phyloP scores from a whole-genome alignment of 2,888 invertebrate species.

The Stenichneumon culpator region DNA sequence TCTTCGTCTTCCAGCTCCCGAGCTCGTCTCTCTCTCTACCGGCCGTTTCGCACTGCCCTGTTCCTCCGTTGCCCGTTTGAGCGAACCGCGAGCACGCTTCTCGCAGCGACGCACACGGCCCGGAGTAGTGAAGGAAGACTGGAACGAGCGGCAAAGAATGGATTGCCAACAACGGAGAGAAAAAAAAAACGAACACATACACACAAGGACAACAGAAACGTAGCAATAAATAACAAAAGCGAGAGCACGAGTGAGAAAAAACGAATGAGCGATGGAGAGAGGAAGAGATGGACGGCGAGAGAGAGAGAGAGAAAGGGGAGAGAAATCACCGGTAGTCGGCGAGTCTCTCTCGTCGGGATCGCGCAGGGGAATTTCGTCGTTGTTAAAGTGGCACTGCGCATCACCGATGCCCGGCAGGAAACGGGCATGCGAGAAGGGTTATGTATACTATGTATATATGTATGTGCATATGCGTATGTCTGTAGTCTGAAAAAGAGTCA shows the following conservation, averaged over 20 bases:
- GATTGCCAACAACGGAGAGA: constrained; percentile 16
- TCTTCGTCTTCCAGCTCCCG: constrained; percentile 35
- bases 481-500: neutral
- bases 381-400: constrained; percentile 84
- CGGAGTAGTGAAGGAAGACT: constrained; percentile 8
- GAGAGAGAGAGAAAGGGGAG: constrained; percentile 6
- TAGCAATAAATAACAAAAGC: constrained; percentile 63
- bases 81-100: constrained; percentile 41
- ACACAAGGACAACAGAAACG: constrained; percentile 27
- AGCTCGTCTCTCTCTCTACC: constrained; percentile 47
- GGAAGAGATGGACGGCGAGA: neutral
- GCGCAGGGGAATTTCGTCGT: constrained; percentile 81
- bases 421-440: constrained; percentile 72
- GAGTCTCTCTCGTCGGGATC: constrained; percentile 53
- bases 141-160: constrained; percentile 48
- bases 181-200: constrained; percentile 9
- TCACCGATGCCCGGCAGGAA: constrained; percentile 84
- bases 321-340: constrained; percentile 67
- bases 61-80: constrained; percentile 36
- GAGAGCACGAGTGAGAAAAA: constrained; percentile 51
- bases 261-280: constrained; percentile 53
- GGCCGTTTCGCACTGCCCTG: constrained; percentile 1
- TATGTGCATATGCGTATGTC: too few relatives aligned
- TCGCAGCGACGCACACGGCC: constrained; percentile 4
- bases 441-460: constrained; percentile 53